Conservation (phyloP, 2,113 vertebrate genomes). For the Neopipo cinnamomea region DNA sequence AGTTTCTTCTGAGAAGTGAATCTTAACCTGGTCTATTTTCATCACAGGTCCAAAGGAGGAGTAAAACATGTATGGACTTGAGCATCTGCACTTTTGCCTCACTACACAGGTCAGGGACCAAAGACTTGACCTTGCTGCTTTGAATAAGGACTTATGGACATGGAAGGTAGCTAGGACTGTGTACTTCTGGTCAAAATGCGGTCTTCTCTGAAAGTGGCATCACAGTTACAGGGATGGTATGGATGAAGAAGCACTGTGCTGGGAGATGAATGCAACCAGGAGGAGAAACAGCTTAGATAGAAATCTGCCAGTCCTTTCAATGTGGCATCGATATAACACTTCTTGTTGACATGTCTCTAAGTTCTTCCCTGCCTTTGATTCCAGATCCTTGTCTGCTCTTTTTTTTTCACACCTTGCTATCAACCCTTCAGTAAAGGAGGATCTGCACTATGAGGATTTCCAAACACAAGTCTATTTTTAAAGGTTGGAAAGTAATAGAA, state of each 20-base stretch:
- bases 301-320: constrained; percentile 45
- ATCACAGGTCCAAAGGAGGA: background rate
- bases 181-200: accelerated
- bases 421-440: background rate
- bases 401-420: constrained; percentile 14
- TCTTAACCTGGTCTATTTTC: background rate
- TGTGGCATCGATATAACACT: background rate
- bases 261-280: background rate
- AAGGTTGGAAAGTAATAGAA: background rate
- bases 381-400: constrained; percentile 22
- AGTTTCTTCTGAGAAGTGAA: background rate
- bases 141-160: no score
- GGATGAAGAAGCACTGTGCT: background rate
- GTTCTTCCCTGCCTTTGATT: constrained; percentile 27
- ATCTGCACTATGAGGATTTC: background rate
- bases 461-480: constrained; percentile 15
- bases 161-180: background rate
- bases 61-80: accelerated
- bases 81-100: accelerated
- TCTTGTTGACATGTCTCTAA: background rate
- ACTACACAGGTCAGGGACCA: background rate
- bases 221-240: background rate
- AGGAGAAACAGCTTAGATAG: constrained; percentile 28
- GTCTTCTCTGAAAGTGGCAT: background rate
- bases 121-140: background rate